phyloP scores from a whole-genome alignment of 2,888 invertebrate species.

The Mayetiola destructor region DNA sequence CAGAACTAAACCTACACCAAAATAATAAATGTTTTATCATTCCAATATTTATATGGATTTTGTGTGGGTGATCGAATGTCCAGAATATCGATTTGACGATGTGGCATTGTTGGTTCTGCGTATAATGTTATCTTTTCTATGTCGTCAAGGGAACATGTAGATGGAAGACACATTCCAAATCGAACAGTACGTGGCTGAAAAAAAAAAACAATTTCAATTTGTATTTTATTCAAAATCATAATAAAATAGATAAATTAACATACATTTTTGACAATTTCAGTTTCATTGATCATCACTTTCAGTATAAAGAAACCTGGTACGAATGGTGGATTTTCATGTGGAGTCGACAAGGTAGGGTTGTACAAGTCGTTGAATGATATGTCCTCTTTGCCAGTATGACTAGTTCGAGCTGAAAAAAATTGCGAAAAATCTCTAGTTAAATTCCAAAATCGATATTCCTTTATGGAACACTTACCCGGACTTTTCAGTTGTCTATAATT shows the following conservation, averaged over 20 bases:
- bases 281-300: constrained; percentile 41
- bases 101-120: constrained; percentile 36
- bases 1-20: constrained; percentile 43
- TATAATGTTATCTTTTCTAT: constrained; percentile 43
- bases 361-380: not conserved
- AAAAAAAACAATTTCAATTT: not conserved
- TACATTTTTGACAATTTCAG: constrained; percentile 28
- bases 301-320: constrained; percentile 51
- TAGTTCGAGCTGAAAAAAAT: constrained; percentile 17
- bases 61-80: constrained; percentile 55
- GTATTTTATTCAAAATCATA: constrained; percentile 8
- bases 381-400: not conserved
- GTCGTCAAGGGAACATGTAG: constrained; percentile 47
- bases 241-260: constrained; percentile 19
- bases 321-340: constrained; percentile 43
- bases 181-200: constrained; percentile 54
- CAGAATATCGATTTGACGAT: constrained; percentile 43
- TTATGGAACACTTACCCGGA: too few species aligned
- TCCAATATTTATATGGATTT: constrained; percentile 45
- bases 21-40: constrained; percentile 56
- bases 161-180: constrained; percentile 62
- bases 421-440: constrained; percentile 35
- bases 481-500: too few species aligned
- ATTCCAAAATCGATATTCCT: constrained; percentile 27
- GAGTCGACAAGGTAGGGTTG: not conserved